Percentiles rank a stretch among this genome's conserved stretches.
phyloP scores from a whole-genome alignment of 2,888 invertebrate genomes.

The Cheilosia grossa region DNA sequence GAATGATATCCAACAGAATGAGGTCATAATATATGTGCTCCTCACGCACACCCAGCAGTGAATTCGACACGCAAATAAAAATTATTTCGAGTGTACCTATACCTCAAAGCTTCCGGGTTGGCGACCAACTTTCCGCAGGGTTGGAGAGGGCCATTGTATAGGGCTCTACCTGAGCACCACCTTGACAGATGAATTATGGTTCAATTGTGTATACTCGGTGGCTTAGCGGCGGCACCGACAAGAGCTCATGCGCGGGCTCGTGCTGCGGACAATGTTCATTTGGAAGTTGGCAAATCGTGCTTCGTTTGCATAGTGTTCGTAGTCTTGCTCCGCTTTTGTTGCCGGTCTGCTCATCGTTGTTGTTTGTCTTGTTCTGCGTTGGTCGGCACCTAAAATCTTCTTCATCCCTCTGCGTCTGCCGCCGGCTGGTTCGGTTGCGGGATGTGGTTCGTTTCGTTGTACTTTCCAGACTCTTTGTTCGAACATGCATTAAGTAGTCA shows the following conservation, averaged over 20 bases:
- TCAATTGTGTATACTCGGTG: slow-evolving; percentile 55
- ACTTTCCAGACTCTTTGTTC: slow-evolving; percentile 68
- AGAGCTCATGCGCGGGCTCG: slow-evolving; percentile 43
- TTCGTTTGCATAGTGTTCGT: slow-evolving; percentile 71
- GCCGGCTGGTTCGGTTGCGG: slow-evolving; percentile 28
- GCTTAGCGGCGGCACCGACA: neutral
- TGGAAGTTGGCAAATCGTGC: slow-evolving; percentile 71
- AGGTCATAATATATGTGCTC: neutral
- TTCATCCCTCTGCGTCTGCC: slow-evolving; percentile 5
- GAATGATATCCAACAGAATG: slow-evolving; percentile 25
- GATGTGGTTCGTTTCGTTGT: slow-evolving; percentile 42
- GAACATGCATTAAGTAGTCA: slow-evolving; percentile 72
- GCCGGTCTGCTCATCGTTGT: slow-evolving; percentile 47
- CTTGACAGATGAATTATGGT: slow-evolving; percentile 70
- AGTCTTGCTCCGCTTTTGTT: slow-evolving; percentile 48
- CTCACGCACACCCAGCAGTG: neutral
- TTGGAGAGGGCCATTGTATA: neutral
- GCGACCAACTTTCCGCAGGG: slow-evolving; percentile 5
- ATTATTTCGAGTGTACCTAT: neutral
- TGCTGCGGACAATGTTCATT: slow-evolving; percentile 65
- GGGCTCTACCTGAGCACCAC: slow-evolving; percentile 4
- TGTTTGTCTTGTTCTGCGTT: slow-evolving; percentile 67
- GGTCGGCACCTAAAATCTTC: slow-evolving; percentile 57
- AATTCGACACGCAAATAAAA: neutral
- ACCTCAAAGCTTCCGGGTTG: slow-evolving; percentile 1